Conservation (phyloP, 1,140 invertebrate genomes). For the Gerris buenoi region DNA sequence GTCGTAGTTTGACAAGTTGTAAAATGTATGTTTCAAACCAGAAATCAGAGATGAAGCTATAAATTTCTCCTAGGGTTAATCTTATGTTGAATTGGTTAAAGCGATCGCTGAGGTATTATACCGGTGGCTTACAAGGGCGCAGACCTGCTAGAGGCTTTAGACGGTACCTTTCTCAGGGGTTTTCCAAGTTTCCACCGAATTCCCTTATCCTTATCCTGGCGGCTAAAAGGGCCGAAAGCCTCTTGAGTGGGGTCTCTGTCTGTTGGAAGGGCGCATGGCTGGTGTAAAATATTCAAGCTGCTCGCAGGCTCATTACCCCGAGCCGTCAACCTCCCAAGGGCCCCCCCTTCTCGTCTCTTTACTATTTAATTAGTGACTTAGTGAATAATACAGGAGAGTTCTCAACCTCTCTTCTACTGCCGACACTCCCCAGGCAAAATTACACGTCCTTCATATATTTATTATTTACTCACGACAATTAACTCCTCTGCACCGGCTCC, state of each 20-base stretch:
- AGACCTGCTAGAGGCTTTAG: too few species aligned
- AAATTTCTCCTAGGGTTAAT: too few species aligned
- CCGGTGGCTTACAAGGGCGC: too few species aligned
- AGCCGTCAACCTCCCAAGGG: neutral
- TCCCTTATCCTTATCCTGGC: neutral
- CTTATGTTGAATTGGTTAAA: too few species aligned
- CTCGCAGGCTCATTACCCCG: neutral
- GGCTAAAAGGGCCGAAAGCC: too few species aligned
- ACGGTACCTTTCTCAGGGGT: too few species aligned
- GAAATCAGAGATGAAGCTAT: too few species aligned
- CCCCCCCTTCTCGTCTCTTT: neutral
- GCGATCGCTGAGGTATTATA: too few species aligned
- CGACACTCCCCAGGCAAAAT: neutral
- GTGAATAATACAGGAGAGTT: neutral
- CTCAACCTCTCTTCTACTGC: too few species aligned
- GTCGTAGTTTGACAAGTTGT: too few species aligned
- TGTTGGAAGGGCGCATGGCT: neutral
- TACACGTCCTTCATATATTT: neutral
- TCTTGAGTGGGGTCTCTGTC: neutral
- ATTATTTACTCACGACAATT: neutral
- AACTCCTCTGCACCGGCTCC: neutral
- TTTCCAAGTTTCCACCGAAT: too few species aligned
- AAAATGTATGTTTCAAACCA: too few species aligned
- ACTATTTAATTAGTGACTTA: neutral
- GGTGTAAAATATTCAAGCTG: neutral